Percentiles rank a stretch among this genome's conserved stretches.
Conservation (phyloP, 2,113 vertebrate species). For the Raphicerus campestris region DNA sequence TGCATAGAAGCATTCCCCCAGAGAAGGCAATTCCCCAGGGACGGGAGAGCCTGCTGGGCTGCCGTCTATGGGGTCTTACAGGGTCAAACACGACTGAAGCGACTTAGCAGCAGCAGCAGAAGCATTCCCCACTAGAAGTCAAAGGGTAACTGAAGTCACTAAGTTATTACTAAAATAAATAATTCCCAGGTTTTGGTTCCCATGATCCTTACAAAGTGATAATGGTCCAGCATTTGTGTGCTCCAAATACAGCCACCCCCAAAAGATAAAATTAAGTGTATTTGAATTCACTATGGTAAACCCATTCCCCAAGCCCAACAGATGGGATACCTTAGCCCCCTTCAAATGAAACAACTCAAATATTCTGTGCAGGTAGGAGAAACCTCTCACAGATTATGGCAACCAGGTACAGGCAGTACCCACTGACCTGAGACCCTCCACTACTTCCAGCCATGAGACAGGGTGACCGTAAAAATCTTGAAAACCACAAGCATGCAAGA, state of each 20-base stretch:
- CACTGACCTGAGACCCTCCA: neutral
- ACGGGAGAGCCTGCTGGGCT: no score
- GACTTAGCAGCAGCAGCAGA: neutral
- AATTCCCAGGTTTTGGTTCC: neutral
- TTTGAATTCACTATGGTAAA: neutral
- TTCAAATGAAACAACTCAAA: neutral
- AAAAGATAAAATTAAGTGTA: neutral
- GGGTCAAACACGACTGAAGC: accelerated
- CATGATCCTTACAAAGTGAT: neutral
- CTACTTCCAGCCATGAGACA: neutral
- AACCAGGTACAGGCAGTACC: neutral
- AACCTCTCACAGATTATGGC: neutral
- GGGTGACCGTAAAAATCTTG: neutral
- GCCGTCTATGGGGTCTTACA: accelerated
- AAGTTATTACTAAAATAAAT: neutral
- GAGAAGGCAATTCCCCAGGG: no score
- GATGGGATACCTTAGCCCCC: neutral
- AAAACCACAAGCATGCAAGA: neutral
- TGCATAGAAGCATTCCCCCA: neutral
- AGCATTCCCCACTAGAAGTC: neutral
- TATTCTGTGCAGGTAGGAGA: neutral
- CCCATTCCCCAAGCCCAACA: neutral
- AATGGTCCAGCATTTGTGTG: neutral
- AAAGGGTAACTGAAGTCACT: neutral
- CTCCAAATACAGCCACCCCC: neutral